Conservation (phyloP, 1,140 invertebrate species). For the Melipona quadrifasciata region DNA sequence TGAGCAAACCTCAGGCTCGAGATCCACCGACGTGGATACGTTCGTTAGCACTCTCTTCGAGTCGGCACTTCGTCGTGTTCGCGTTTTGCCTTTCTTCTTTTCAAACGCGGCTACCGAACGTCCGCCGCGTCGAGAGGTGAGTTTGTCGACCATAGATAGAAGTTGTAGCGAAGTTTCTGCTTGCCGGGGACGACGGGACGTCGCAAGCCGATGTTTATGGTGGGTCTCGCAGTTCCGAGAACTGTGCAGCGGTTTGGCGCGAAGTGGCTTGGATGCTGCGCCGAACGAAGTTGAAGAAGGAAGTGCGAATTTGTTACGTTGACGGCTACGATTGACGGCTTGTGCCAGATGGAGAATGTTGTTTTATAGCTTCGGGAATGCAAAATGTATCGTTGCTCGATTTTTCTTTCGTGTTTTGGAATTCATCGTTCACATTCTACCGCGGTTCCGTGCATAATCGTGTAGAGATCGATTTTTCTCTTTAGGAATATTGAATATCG, state of each 20-base stretch:
- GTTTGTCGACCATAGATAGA: not conserved
- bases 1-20: slow-evolving; percentile 57
- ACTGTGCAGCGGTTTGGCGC: not conserved
- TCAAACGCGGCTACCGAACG: slow-evolving; percentile 9
- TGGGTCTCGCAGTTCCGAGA: not conserved
- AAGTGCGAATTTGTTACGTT: not conserved
- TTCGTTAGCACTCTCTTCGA: slow-evolving; percentile 51
- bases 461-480: too few relatives aligned
- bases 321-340: not conserved
- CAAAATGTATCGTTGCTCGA: not conserved
- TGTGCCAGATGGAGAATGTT: not conserved
- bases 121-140: not conserved
- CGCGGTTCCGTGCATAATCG: too few relatives aligned
- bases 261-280: not conserved
- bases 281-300: not conserved
- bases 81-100: not conserved
- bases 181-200: not conserved
- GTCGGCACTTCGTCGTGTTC: not conserved
- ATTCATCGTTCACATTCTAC: not conserved
- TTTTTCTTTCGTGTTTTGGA: not conserved
- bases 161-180: not conserved
- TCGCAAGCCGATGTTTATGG: not conserved
- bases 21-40: slow-evolving; percentile 34
- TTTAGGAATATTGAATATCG: too few relatives aligned
- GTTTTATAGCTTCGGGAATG: not conserved